Base-by-base conservation (phyloP, 2,888 invertebrate genomes). In the Lissonota sp. region DNA sequence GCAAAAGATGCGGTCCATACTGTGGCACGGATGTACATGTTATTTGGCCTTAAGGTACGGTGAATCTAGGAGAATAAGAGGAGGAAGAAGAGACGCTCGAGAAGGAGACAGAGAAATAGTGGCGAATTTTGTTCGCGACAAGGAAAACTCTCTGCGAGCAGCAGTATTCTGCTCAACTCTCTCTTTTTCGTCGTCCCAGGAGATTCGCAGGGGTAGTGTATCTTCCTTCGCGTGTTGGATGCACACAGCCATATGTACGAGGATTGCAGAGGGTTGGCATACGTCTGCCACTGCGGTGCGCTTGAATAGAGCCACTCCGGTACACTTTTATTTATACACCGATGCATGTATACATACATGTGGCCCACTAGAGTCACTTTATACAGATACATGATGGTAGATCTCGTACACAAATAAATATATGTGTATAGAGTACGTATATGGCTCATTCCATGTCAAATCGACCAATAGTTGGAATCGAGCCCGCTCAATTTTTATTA, bases 201-300 rank as follows among this genome's bases (percentile, higher is more conserved):
- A 77, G 73, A 70, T 75, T 70, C 53, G 60, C 57, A 39, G 62
- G 49, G 62, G 63, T 76, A 70, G 67, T 70, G 42, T 71, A 77
- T 77, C 82, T 83, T 83, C 63, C 62, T 77, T 82, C 73, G 73
- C 55, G 72, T 69, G 81, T 73, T 79, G 76, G 60, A 51, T 83
- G 71, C 62, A 77, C 60, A 70, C 40, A 58, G 63, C 26, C 76
- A 73, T 79, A 73, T 67, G 73, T 69, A 53, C 16, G 46, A 42
- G 63, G 12, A 16, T 72, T 44, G 44, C 44, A 40, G 57, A 53
- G 42, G 69, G 44, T 26, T 69, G 64, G 66, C 70, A 71, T 76
- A 64, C 75, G 66, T 53, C 66, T 62, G 57, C 62, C 57, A 66
- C 57, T 57, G 51, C 12, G 75, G 51, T 14, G 37, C 55, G 69